These are phyloP conservation scores for Ichneumon xanthorius DNA, from an alignment of 2,888 invertebrate species.

Conservation along the genomic window DNA sequence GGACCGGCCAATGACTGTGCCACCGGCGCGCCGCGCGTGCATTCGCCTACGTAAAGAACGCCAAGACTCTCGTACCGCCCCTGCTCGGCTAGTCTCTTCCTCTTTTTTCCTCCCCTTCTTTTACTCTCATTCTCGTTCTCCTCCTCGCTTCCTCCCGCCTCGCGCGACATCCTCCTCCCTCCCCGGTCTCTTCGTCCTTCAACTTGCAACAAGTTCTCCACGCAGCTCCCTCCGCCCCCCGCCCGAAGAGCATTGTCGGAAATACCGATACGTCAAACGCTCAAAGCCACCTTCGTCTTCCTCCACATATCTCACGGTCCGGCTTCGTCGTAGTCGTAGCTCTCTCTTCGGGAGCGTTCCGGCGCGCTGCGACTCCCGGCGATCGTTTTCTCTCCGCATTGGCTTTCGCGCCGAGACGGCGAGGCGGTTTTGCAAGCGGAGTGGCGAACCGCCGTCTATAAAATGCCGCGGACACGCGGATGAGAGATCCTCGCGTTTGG, in stretches of 20 bases:
- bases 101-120: constrained; percentile 4
- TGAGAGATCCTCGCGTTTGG: constrained; percentile 9
- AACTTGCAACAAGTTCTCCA: constrained; percentile 29
- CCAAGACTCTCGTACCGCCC: constrained; percentile 35
- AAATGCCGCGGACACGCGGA: too few species aligned
- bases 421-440: neutral
- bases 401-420: neutral
- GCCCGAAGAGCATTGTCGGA: constrained; percentile 57
- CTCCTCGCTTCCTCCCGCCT: constrained; percentile 2
- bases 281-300: constrained; percentile 51
- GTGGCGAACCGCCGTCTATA: too few species aligned
- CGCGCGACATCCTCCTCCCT: neutral
- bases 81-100: constrained; percentile 18
- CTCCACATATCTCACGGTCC: constrained; percentile 54
- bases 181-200: constrained; percentile 45
- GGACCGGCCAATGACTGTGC: constrained; percentile 23
- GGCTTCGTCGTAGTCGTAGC: constrained; percentile 49
- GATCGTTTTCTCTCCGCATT: neutral
- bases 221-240: neutral
- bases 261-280: constrained; percentile 71
- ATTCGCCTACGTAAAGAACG: constrained; percentile 25
- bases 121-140: constrained; percentile 19
- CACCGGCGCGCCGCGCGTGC: neutral
- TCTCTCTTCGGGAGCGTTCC: constrained; percentile 23
- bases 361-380: neutral